Evolutionary conservation across 2,797 vertebrate genomes (phyloP), one percentile per base, ranked within the genome.

Genomic region (Ctenosaura bakeri): DNA sequence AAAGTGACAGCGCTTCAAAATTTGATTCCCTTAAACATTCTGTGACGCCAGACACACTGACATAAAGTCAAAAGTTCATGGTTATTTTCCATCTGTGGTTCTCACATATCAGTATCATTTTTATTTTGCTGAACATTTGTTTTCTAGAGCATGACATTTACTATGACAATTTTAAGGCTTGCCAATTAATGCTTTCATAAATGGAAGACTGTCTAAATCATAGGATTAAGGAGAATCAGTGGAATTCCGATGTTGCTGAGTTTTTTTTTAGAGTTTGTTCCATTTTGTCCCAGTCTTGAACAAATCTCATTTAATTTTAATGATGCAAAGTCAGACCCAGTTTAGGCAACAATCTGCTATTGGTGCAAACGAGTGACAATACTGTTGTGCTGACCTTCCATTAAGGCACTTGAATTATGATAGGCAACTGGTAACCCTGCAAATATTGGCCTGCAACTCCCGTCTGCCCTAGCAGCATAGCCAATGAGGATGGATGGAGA

Each of bases 81-180:
- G n/a, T 77, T 82, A 1, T 92, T 89, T 94, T 93, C 90, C 66
- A 93, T 79, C 78, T n/a, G 46, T 1, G 46, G 83, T 87, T n/a
- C 85, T 90, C 46, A 4, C 64, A 76, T 82, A 64, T 66, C 29
- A 83, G 29, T 9, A n/a, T 77, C 29, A 35, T 22, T 71, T 54
- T 90, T 59, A 87, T 38, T 87, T 87, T 92, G 91, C 82, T 86
- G 78, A 77, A 26, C 32, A 0, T 0, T 1, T 46, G 62, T 85
- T 87, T 93, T 42, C 56, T 54, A 38, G 24, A 86, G 83, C 79
- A 52, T 91, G 2, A 50, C 88, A 92, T 71, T 79, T 89, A 64
- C 0, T 14, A 16, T 20, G 59, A 35, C n/a, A 52, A 64, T 50
- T 22, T 26, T 87, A 94, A 94, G 93, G 90, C 13, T 32, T 59